Percentiles rank a stretch among this genome's conserved stretches.
phyloP scores from a whole-genome alignment of 2,888 invertebrate genomes.

The Trichopoda pennipes region DNA sequence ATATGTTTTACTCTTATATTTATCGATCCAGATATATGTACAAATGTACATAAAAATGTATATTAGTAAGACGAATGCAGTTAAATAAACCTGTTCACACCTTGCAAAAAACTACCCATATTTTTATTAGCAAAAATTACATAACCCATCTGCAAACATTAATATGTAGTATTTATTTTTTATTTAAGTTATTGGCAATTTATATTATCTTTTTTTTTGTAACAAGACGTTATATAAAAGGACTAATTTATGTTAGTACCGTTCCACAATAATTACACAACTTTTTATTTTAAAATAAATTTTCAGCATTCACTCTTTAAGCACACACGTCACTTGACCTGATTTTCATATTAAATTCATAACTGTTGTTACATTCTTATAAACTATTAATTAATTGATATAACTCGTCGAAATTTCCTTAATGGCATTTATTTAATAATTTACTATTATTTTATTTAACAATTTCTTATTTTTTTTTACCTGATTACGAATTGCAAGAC shows the following conservation, averaged over 20 bases:
- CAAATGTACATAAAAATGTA: background rate
- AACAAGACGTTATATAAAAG: background rate
- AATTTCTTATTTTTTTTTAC: slow-evolving; percentile 65
- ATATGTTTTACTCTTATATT: background rate
- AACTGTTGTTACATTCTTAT: background rate
- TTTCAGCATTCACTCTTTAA: slow-evolving; percentile 26
- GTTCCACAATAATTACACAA: slow-evolving; percentile 54
- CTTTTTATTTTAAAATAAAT: slow-evolving; percentile 29
- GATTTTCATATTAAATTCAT: slow-evolving; percentile 43
- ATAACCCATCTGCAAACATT: slow-evolving; percentile 30
- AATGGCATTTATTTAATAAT: background rate
- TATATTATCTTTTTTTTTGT: background rate
- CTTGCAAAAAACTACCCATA: background rate
- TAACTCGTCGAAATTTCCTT: background rate
- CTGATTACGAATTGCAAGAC: slow-evolving; percentile 63
- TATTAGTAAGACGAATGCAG: background rate
- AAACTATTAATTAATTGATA: background rate
- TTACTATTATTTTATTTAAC: slow-evolving; percentile 12
- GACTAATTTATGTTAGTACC: background rate
- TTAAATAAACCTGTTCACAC: slow-evolving; percentile 15
- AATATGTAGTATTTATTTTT: no score
- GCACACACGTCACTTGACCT: slow-evolving; percentile 69
- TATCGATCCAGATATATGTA: background rate
- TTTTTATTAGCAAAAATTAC: slow-evolving; percentile 36
- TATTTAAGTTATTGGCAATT: no score